Percentiles rank a stretch among this genome's conserved stretches.
Conservation (phyloP, 2,888 invertebrate genomes). For the Girardia tigrina region DNA sequence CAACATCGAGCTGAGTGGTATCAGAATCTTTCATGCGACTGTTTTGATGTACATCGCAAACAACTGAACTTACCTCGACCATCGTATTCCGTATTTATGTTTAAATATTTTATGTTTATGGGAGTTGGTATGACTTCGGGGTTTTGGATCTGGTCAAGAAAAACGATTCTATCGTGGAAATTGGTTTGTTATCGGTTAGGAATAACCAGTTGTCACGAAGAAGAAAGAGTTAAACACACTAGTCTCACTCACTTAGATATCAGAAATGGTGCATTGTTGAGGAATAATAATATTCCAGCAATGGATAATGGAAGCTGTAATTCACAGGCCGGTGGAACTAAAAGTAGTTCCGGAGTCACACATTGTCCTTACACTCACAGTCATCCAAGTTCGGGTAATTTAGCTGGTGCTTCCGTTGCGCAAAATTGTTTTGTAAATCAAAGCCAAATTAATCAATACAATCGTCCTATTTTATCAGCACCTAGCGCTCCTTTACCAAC, state of each 20-base stretch:
- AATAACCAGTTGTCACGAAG: background rate
- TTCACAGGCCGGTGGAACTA: background rate
- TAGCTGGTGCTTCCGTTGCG: background rate
- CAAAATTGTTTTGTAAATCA: background rate
- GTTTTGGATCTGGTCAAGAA: slow-evolving; percentile 92
- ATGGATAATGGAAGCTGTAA: slow-evolving; percentile 17
- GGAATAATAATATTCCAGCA: background rate
- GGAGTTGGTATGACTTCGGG: slow-evolving; percentile 88
- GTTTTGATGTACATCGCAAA: slow-evolving; percentile 44
- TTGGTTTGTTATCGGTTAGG: background rate
- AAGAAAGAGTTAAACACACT: background rate
- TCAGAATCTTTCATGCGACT: slow-evolving; percentile 65
- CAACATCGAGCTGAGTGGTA: slow-evolving; percentile 76
- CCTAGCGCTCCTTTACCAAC: background rate
- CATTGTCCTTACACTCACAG: slow-evolving; percentile 8
- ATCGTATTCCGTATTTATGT: slow-evolving; percentile 78
- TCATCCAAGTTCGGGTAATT: slow-evolving; percentile 19
- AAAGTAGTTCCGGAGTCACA: background rate
- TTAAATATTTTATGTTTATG: slow-evolving; percentile 87
- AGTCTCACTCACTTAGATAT: background rate
- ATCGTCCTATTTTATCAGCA: background rate
- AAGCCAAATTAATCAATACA: background rate
- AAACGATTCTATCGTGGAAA: slow-evolving; percentile 77
- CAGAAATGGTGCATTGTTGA: background rate
- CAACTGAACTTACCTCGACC: slow-evolving; percentile 46